Conservation (phyloP, 2,888 invertebrate genomes). For the Parthenolecanium corni region DNA sequence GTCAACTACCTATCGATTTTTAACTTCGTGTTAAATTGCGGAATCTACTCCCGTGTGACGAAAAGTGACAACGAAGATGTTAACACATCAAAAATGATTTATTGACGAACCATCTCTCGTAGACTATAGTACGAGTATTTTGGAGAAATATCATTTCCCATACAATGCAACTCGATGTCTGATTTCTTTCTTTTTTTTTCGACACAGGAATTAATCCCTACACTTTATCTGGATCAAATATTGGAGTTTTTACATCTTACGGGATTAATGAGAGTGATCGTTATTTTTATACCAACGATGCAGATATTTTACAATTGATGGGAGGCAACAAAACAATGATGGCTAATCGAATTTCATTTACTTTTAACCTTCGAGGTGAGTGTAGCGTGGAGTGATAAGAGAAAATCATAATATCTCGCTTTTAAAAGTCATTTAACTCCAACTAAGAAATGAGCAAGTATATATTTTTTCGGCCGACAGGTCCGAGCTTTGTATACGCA, state of each 20-base stretch:
- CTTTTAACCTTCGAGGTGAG: slow-evolving; percentile 47
- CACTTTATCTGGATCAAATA: slow-evolving; percentile 40
- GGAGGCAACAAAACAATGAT: slow-evolving; percentile 53
- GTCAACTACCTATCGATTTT: background rate
- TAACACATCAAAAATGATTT: background rate
- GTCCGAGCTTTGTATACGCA: slow-evolving; percentile 49
- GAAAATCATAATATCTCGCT: too few species aligned
- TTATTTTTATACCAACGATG: slow-evolving; percentile 39
- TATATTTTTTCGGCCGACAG: too few species aligned
- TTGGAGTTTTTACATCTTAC: slow-evolving; percentile 41
- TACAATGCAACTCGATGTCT: too few species aligned
- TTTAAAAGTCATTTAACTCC: too few species aligned
- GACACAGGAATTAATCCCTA: slow-evolving; percentile 39
- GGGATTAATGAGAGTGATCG: slow-evolving; percentile 40
- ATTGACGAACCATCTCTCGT: too few species aligned
- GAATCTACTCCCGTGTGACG: too few species aligned
- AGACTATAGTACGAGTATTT: too few species aligned
- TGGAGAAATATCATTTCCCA: too few species aligned
- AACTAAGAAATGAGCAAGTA: too few species aligned
- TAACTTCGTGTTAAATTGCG: too few species aligned
- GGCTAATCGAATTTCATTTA: slow-evolving; percentile 49
- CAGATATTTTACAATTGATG: slow-evolving; percentile 54
- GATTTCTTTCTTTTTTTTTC: background rate
- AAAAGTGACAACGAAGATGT: too few species aligned
- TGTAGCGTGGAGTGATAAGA: slow-evolving; percentile 32